These are phyloP conservation scores for Epizoanthus illoricatus DNA, from an alignment of 92 coral and sea anemone species.

Conservation along the genomic window DNA sequence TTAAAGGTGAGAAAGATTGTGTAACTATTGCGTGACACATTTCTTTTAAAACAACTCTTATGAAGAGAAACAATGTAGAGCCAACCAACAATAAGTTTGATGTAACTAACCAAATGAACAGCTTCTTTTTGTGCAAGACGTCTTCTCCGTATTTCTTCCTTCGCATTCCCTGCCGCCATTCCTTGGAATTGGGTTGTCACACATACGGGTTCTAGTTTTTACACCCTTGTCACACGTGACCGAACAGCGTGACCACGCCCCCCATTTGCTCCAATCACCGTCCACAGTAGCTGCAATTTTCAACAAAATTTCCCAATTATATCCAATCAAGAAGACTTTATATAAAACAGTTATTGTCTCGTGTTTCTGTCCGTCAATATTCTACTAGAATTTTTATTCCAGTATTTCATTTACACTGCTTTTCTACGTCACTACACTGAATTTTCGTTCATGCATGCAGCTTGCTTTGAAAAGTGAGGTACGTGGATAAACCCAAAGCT, in stretches of 20 bases:
- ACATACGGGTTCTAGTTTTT: constrained; percentile 37
- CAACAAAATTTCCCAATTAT: not conserved
- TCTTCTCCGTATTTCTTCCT: constrained; percentile 37
- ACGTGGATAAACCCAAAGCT: too few species aligned
- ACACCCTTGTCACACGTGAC: constrained; percentile 47
- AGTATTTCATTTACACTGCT: not conserved
- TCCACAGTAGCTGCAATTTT: not conserved
- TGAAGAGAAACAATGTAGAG: too few species aligned
- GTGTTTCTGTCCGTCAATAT: not conserved
- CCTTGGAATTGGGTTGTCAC: constrained; percentile 47
- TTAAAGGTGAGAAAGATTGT: too few species aligned
- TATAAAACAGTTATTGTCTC: not conserved
- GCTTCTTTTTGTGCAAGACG: constrained; percentile 33
- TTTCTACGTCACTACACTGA: too few species aligned
- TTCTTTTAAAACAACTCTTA: too few species aligned
- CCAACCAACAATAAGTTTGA: too few species aligned
- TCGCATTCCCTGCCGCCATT: constrained; percentile 50
- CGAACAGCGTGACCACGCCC: constrained; percentile 44
- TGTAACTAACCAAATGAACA: constrained; percentile 33
- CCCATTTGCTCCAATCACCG: constrained; percentile 55
- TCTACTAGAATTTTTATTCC: not conserved
- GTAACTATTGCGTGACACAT: too few species aligned
- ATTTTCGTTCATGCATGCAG: too few species aligned
- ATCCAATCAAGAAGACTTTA: not conserved
- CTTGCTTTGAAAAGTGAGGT: too few species aligned